Base-by-base conservation (phyloP, 1,140 invertebrate genomes). In the Ips nitidus region DNA sequence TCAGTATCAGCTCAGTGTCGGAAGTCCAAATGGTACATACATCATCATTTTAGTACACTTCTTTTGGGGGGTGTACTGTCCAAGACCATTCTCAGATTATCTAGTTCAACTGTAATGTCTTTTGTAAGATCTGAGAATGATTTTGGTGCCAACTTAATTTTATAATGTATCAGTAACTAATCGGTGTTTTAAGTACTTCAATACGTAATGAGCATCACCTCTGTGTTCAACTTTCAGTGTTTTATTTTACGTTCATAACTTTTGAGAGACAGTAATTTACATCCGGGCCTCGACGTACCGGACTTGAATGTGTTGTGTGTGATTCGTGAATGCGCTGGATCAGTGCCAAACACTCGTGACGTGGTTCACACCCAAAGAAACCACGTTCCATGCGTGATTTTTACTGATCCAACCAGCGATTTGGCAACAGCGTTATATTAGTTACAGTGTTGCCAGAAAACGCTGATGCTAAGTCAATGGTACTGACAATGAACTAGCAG, bases 1-100 rank as follows among this genome's bases (percentile, higher is more conserved):
- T 96, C 87, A 95, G 93, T 87, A 97, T 98, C 89, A 96, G 93
- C 89, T 97, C 95, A 85, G 91, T 98, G 83, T 97, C 94, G 84
- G 95, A 98, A 93, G 95, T 98, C 83, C 94, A 97, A 91, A 98
- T 98, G 96, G 95, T 98, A 93, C 87, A 62, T 71, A 55, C 45
- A 50, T 50, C 45, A 8, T 50, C 22, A 22, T 22, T 22, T 8
- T 22, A 22, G 22, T 22, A 22, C 22, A 22, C 22, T 22, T 22
- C 22, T 64, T 64, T 55, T 52, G 3, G 5, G 22, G 1, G 8
- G 2, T 52, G 53, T 66, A 67, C 62, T 66, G 40, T 60, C 58
- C 6, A 40, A 41, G 5, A 7, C 4, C 58, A 4, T 36, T n/a
- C 22, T 22, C 22, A 22, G 22, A 22, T 22, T 22, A 22, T 22